Base-by-base conservation (phyloP, 2,797 vertebrate genomes). In the Picus viridis region DNA sequence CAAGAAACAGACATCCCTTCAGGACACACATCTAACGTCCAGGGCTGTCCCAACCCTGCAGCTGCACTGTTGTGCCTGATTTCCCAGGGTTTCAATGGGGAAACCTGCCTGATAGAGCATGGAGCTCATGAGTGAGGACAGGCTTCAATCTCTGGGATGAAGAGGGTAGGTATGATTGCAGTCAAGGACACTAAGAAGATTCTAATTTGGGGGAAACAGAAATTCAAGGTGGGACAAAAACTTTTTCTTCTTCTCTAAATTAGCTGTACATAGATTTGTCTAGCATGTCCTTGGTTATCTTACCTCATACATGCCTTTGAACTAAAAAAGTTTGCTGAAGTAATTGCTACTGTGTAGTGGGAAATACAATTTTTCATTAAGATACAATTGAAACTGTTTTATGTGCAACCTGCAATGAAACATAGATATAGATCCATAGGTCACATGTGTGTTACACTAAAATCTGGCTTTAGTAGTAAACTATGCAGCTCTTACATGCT, bases 41-140 rank as follows among this genome's bases (percentile, higher is more conserved):
- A 26, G 78, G 43, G 39, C 18, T 61, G 64, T 61, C 12, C 10
- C 13, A 57, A 4, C 20, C 5, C 11, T 56, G 34, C 36, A 73
- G 29, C 68, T 64, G 12, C 39, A 43, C 10, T 24, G 13, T 9
- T n/a, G 10, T 72, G 24, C 30, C 79, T 54, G 36, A 49, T 32
- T 17, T 71, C 6, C 8, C 20, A 30, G 4, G 0, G 27, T 58
- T 62, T 56, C 1, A 0, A 11, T 36, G 10, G 7, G 3, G 4
- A 76, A 1, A 3, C 6, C 51, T 47, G 2, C 7, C 75, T 70
- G 16, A 32, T 2, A 9, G 8, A 18, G 9, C 26, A 8, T 29
- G 17, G 43, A 3, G 1, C 12, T 47, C 1, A 0, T 57, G 62
- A 68, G 17, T 2, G 1, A 76, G 43, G 27, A 26, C 9, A 84